Percentiles rank a stretch among this genome's conserved stretches.
These are phyloP conservation scores for Steinernema carpocapsae DNA, from an alignment of 2,888 invertebrate genomes.

Conservation along the genomic window DNA sequence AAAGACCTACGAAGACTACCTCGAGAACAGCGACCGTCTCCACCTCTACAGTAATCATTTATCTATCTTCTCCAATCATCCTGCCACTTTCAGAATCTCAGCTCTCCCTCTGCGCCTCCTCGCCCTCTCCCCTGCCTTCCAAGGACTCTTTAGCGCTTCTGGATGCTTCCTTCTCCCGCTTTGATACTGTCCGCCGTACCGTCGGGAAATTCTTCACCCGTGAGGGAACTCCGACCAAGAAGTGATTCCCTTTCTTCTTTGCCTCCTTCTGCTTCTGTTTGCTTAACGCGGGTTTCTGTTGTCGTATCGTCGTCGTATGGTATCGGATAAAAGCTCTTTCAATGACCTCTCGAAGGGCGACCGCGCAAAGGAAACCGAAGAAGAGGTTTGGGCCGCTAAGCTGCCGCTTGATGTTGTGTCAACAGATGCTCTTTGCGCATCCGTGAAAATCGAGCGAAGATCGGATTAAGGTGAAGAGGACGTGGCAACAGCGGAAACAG, in stretches of 20 bases:
- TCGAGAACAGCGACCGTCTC: conserved; percentile 17
- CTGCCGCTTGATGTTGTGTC: conserved; percentile 27
- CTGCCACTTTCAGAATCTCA: not conserved
- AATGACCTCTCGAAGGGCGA: conserved; percentile 10
- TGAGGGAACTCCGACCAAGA: conserved; percentile 4
- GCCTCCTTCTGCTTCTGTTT: not conserved
- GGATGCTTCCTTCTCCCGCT: conserved; percentile 22
- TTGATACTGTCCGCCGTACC: conserved; percentile 26
- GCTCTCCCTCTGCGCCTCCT: not conserved
- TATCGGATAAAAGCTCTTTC: conserved; percentile 23
- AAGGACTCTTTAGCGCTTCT: conserved; percentile 2
- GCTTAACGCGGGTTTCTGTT: not conserved
- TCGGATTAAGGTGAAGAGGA: conserved; percentile 15
- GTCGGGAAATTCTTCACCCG: conserved; percentile 27
- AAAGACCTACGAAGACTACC: conserved; percentile 30
- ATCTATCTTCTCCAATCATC: not conserved
- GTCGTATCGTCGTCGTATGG: conserved; percentile 17
- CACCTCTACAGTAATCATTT: not conserved
- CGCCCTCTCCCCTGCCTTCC: conserved; percentile 11
- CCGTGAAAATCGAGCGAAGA: conserved; percentile 33
- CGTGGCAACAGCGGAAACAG: not conserved
- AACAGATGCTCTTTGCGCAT: conserved; percentile 35
- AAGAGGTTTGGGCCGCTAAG: not conserved
- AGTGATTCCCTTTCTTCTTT: not conserved
- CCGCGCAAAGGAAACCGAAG: conserved; percentile 33